Evolutionary conservation across 2,888 invertebrate species (phyloP), one percentile per base, ranked within the genome.

Genomic region (Drosophila macrospina): DNA sequence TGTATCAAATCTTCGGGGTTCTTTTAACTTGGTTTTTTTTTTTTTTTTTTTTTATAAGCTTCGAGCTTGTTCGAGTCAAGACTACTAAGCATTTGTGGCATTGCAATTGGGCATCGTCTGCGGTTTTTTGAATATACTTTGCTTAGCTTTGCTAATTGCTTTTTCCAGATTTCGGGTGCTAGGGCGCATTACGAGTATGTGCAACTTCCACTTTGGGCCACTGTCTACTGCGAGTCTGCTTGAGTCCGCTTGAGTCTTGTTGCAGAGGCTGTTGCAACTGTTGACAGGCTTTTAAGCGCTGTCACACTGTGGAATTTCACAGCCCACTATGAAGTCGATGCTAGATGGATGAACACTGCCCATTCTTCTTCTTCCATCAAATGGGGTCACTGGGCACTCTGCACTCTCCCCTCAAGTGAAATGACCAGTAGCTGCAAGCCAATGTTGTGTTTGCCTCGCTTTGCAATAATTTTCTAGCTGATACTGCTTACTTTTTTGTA

Each of bases 291-390:
- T 77, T 81, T 81, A 81, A 76, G 69, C 55, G 44, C 65, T 48
- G 75, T 80, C 83, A 66, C 78, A 74, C 45, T 71, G 86, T 36
- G 81, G 86, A 82, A 82, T 86, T 82, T 82, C 80, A 60, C 86
- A 68, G 62, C 69, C 67, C 61, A 47, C 74, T 57, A 44, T 64
- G 41, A 77, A 76, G 54, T 41, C 55, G 54, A 39, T 51, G 52
- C 36, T 20, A 36, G 52, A 48, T 45, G 45, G 26, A 62, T 67
- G 55, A 36, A 42, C 34, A 26, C 10, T 36, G 20, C 34, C 20
- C 26, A 26, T 7, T 30, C 20, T 16, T 11, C 13, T n/a, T n/a
- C n/a, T n/a, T n/a, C n/a, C n/a, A n/a, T n/a, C 42, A 47, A 72
- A 74, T 36, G 41, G 52, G 69, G 71, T 62, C 62, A 52, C 10